Percentiles rank a stretch among this genome's conserved stretches.
Conservation (phyloP, 2,888 invertebrate species). For the Metopia argyrocephala region DNA sequence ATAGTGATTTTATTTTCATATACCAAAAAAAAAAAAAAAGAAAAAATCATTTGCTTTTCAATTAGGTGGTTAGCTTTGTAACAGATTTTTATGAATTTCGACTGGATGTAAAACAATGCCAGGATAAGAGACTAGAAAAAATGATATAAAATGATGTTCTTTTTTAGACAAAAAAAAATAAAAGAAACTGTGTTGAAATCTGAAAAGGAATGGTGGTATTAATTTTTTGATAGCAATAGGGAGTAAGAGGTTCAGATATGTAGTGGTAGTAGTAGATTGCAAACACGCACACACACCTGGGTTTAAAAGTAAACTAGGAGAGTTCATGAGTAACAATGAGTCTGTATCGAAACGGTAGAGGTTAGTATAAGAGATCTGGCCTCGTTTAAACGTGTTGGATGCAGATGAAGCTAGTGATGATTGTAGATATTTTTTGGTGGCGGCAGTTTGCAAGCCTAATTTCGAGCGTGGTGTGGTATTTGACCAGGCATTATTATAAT, state of each 20-base stretch:
- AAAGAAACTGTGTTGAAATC: slow-evolving; percentile 54
- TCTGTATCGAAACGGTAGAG: slow-evolving; percentile 76
- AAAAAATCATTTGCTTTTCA: slow-evolving; percentile 3
- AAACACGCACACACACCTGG: slow-evolving; percentile 76
- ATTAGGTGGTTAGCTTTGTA: slow-evolving; percentile 43
- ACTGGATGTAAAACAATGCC: slow-evolving; percentile 50
- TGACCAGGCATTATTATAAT: slow-evolving; percentile 71
- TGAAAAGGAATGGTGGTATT: slow-evolving; percentile 66
- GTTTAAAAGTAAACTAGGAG: slow-evolving; percentile 76
- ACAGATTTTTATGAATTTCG: slow-evolving; percentile 5
- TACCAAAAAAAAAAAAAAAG: slow-evolving; percentile 45
- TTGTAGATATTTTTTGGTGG: slow-evolving; percentile 78
- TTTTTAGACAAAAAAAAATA: slow-evolving; percentile 38
- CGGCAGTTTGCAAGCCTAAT: slow-evolving; percentile 75
- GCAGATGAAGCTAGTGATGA: slow-evolving; percentile 76
- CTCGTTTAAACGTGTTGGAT: slow-evolving; percentile 73
- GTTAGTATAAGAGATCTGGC: slow-evolving; percentile 77
- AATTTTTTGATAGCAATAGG: slow-evolving; percentile 47
- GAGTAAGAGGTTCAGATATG: slow-evolving; percentile 37
- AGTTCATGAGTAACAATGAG: slow-evolving; percentile 77
- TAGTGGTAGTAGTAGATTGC: slow-evolving; percentile 60
- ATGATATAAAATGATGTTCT: slow-evolving; percentile 47
- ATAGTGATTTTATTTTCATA: slow-evolving; percentile 36
- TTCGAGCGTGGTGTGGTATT: slow-evolving; percentile 72
- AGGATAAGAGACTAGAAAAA: slow-evolving; percentile 22